Evolutionary conservation across 1,140 invertebrate genomes (phyloP), one percentile per base, ranked within the genome.

Genomic region (Elymnias hypermnestra): DNA sequence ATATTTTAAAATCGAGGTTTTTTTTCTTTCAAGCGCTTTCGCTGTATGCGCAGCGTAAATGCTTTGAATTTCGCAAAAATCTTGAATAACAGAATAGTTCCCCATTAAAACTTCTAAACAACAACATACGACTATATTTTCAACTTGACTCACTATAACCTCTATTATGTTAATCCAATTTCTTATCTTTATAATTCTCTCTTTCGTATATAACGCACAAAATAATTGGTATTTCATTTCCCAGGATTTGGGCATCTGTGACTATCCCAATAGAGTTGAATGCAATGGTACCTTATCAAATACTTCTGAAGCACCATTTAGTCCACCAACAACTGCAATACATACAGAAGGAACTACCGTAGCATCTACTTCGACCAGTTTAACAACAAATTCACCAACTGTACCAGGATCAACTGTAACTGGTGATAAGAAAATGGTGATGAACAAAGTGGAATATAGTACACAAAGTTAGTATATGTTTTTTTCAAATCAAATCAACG

Each of bases 191-290:
- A n/a, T n/a, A n/a, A n/a, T n/a, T n/a, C n/a, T n/a, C n/a, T n/a
- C n/a, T n/a, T n/a, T n/a, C n/a, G n/a, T n/a, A n/a, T n/a, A n/a
- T n/a, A n/a, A n/a, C n/a, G n/a, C n/a, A n/a, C n/a, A n/a, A 13
- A 33, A 7, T 47, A 35, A 41, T 35, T 40, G 5, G 37, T 22
- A 53, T 53, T 23, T 53, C 46, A 9, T 84, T 86, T 41, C n/a
- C n/a, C 70, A 91, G 90, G 61, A 74, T 42, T 56, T 89, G 0
- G 87, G 88, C 13, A 86, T 91, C 1, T 92, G 90, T 48, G 90
- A 91, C 51, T 91, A 89, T 46, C 71, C 76, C 0, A 72, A 85
- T 39, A 84, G 85, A 15, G 90, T 91, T 0, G 81, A 89, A 49
- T 92, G 90, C 56, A 81, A 76, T 0, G 73, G 69, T 0, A 64